phyloP scores from a whole-genome alignment of 2,888 invertebrate genomes.

The Teleiodes luculella region DNA sequence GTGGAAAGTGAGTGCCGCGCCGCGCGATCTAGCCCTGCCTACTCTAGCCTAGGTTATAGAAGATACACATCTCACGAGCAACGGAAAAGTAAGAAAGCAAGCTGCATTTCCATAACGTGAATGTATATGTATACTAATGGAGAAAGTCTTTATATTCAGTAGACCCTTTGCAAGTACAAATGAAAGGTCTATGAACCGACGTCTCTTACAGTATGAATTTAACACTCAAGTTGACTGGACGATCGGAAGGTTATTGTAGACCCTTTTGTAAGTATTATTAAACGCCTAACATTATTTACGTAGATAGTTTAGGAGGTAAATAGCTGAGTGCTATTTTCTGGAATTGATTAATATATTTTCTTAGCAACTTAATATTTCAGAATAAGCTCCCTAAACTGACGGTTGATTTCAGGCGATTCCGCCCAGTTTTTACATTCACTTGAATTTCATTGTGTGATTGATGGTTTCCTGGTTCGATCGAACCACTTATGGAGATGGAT shows the following conservation, averaged over 20 bases:
- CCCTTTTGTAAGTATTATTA: background rate
- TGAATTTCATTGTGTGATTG: constrained; percentile 36
- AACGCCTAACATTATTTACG: background rate
- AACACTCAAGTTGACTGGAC: background rate
- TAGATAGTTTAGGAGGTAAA: too few species aligned
- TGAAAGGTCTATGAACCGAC: background rate
- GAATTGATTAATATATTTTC: background rate
- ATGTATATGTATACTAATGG: constrained; percentile 9
- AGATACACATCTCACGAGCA: constrained; percentile 53
- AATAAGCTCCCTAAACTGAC: background rate
- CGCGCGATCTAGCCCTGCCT: constrained; percentile 33
- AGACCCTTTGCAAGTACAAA: background rate
- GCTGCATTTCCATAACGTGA: constrained; percentile 26
- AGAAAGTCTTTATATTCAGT: constrained; percentile 1
- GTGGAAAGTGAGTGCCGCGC: constrained; percentile 67
- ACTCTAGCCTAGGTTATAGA: constrained; percentile 31
- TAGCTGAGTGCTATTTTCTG: too few species aligned
- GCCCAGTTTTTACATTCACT: constrained; percentile 12
- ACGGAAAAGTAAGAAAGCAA: constrained; percentile 46
- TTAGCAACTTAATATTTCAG: background rate
- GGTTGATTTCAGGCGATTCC: background rate
- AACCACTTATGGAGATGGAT: constrained; percentile 62
- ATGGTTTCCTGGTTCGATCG: constrained; percentile 59
- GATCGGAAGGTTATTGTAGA: background rate
- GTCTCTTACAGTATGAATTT: background rate